Evolutionary conservation across 1,140 invertebrate species (phyloP).

Genomic region (Drosophila fuyamai): DNA sequence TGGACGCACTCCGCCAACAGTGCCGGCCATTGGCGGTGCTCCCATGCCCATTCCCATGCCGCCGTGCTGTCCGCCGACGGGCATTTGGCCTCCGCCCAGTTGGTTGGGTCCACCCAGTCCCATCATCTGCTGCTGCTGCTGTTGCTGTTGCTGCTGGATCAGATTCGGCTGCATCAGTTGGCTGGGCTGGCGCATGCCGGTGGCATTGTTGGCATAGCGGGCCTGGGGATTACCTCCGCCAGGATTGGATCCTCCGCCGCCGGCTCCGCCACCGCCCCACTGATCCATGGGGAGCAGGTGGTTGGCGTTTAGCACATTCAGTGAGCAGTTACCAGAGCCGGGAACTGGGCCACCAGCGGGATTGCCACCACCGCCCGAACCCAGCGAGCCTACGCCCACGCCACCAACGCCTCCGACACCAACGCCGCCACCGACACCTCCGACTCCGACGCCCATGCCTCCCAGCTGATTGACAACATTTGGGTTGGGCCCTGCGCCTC

Average conservation of each 20-base stretch:
- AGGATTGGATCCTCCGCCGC: constrained; percentile 29
- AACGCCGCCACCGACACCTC: constrained; percentile 37
- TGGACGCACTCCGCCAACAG: constrained; percentile 57
- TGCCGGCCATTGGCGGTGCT: constrained; percentile 45
- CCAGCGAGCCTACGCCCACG: constrained; percentile 37
- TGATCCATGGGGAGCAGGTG: constrained; percentile 89
- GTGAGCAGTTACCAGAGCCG: constrained; percentile 56
- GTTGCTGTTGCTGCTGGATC: constrained; percentile 84
- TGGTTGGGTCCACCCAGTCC: constrained; percentile 63
- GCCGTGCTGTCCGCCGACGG: constrained; percentile 60
- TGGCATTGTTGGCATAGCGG: constrained; percentile 61
- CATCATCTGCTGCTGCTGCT: constrained; percentile 84
- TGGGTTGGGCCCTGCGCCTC: constrained; percentile 58
- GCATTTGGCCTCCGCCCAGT: constrained; percentile 77
- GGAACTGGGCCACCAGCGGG: constrained; percentile 44
- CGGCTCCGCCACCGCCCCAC: constrained; percentile 85
- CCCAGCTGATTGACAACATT: constrained; percentile 63
- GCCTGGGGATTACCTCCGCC: constrained; percentile 49
- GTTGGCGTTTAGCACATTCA: constrained; percentile 66
- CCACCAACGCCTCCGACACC: constrained; percentile 51
- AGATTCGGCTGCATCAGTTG: constrained; percentile 75
- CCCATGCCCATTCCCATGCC: constrained; percentile 72
- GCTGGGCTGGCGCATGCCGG: constrained; percentile 85
- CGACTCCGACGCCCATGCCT: constrained; percentile 58
- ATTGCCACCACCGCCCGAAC: constrained; percentile 40